These are phyloP conservation scores for Nomada hirtipes DNA, from an alignment of 2,888 invertebrate genomes.

Conservation along the genomic window DNA sequence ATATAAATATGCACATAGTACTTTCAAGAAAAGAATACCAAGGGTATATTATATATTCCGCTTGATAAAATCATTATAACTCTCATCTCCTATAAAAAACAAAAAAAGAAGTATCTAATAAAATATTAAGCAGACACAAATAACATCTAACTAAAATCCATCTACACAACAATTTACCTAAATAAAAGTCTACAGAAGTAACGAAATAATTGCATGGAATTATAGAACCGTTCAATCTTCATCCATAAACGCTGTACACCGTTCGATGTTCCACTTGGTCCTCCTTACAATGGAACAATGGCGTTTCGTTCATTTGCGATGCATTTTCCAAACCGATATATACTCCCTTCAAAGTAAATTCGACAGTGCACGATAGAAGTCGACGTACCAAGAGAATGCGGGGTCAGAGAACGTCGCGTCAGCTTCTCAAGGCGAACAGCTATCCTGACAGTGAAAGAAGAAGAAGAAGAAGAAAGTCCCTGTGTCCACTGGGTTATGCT, in stretches of 20 bases:
- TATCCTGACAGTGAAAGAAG: slow-evolving; percentile 27
- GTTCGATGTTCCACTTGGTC: neutral
- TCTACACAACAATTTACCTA: no score
- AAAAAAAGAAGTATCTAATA: no score
- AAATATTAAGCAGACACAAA: no score
- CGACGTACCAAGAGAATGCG: slow-evolving; percentile 70
- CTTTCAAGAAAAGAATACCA: no score
- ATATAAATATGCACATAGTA: no score
- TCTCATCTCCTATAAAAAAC: no score
- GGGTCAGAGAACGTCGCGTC: slow-evolving; percentile 77
- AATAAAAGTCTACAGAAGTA: no score
- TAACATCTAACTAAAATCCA: no score
- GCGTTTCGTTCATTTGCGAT: neutral
- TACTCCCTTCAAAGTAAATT: slow-evolving; percentile 4
- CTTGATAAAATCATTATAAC: no score
- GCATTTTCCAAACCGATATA: neutral
- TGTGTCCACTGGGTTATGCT: neutral
- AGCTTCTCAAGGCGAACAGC: slow-evolving; percentile 79
- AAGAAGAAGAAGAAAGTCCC: slow-evolving; percentile 16
- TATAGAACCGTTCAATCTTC: neutral
- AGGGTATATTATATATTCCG: no score
- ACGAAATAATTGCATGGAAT: neutral
- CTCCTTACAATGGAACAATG: neutral
- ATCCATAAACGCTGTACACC: no score
- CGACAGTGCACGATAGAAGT: slow-evolving; percentile 21